These are phyloP conservation scores for Tanytarsus gracilentus DNA, from an alignment of 2,888 invertebrate species.

Conservation along the genomic window DNA sequence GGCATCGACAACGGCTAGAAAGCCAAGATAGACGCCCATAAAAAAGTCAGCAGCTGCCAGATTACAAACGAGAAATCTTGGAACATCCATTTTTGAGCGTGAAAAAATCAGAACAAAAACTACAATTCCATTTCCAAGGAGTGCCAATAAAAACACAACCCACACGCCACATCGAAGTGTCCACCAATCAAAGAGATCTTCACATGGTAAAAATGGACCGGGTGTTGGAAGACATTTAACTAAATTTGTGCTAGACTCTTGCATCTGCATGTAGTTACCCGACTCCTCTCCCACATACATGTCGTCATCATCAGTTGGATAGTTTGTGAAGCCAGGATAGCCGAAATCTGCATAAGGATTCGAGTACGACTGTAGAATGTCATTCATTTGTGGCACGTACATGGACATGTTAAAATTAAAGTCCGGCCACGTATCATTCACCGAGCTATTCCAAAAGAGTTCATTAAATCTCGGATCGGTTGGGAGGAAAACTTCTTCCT, in stretches of 20 bases:
- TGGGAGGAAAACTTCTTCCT: slow-evolving; percentile 61
- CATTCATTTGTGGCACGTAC: slow-evolving; percentile 59
- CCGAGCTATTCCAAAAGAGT: slow-evolving; percentile 70
- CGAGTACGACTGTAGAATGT: slow-evolving; percentile 56
- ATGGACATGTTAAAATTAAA: slow-evolving; percentile 71
- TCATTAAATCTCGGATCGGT: slow-evolving; percentile 60
- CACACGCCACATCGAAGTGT: slow-evolving; percentile 92
- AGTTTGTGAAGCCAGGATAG: slow-evolving; percentile 60
- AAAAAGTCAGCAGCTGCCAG: slow-evolving; percentile 94
- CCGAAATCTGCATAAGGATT: slow-evolving; percentile 52
- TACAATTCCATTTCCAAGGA: slow-evolving; percentile 92
- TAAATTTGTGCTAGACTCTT: slow-evolving; percentile 39
- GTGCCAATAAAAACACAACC: slow-evolving; percentile 90
- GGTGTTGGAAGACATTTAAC: slow-evolving; percentile 74
- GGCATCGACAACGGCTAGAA: slow-evolving; percentile 91
- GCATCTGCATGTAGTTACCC: slow-evolving; percentile 34
- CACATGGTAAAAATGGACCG: slow-evolving; percentile 89
- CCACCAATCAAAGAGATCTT: slow-evolving; percentile 97
- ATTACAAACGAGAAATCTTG: slow-evolving; percentile 92
- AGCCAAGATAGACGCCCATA: slow-evolving; percentile 91
- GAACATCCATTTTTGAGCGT: slow-evolving; percentile 90
- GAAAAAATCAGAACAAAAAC: slow-evolving; percentile 88
- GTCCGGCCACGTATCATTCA: slow-evolving; percentile 74
- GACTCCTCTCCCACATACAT: slow-evolving; percentile 44
- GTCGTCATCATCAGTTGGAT: slow-evolving; percentile 64